These are phyloP conservation scores for Tanytarsus gracilentus DNA, from an alignment of 2,888 invertebrate species.

Conservation along the genomic window DNA sequence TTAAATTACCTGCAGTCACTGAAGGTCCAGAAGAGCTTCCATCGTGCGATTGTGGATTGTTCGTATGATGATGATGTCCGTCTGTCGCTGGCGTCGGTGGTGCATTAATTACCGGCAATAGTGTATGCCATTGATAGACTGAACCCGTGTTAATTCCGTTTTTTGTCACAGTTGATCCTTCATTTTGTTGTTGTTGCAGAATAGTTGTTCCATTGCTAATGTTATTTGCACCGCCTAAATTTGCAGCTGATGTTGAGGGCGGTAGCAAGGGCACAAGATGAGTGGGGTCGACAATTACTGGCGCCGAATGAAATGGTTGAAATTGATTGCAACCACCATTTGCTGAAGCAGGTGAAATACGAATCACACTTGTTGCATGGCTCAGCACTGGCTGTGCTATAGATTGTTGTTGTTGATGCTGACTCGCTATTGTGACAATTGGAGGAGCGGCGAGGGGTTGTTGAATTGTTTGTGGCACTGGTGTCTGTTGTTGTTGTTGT, in stretches of 20 bases:
- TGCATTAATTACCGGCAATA: conserved; percentile 39
- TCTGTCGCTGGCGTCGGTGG: conserved; percentile 32
- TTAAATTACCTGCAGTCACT: neutral
- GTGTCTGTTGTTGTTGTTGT: conserved; percentile 35
- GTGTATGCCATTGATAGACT: conserved; percentile 42
- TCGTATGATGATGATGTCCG: conserved; percentile 1
- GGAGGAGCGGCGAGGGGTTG: conserved; percentile 37
- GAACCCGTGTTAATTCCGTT: conserved; percentile 44
- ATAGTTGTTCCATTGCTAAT: neutral
- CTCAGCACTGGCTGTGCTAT: conserved; percentile 43
- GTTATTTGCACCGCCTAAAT: neutral
- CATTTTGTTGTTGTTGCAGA: conserved; percentile 30
- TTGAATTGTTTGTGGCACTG: conserved; percentile 38
- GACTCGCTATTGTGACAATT: conserved; percentile 44
- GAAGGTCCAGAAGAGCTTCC: conserved; percentile 9
- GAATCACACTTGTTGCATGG: conserved; percentile 68
- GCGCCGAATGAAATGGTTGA: conserved; percentile 47
- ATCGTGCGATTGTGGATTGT: neutral
- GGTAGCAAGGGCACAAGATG: conserved; percentile 68
- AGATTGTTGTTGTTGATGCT: conserved; percentile 41
- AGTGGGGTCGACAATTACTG: conserved; percentile 73
- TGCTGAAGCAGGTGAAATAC: conserved; percentile 65
- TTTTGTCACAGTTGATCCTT: conserved; percentile 43
- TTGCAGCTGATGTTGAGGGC: conserved; percentile 43
- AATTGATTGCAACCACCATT: conserved; percentile 34